These are phyloP conservation scores for Acipenser transmontanus DNA, from an alignment of 2,797 vertebrate genomes.

Conservation along the genomic window DNA sequence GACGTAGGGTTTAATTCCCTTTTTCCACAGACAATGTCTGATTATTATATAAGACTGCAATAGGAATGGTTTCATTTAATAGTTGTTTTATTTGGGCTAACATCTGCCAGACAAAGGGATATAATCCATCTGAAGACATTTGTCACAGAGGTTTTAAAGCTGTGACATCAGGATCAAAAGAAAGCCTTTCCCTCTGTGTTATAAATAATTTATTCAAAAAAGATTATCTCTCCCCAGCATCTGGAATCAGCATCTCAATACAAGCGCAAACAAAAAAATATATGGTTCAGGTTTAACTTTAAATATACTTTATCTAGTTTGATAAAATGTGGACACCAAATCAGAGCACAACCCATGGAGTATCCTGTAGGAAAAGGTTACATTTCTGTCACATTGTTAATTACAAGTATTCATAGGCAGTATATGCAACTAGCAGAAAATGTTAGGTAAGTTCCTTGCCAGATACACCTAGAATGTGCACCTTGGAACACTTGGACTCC, in stretches of 20 bases:
- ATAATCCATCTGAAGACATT: constrained; percentile 15
- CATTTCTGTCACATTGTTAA: constrained; percentile 26
- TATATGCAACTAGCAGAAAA: too few relatives aligned
- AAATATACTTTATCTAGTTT: background rate
- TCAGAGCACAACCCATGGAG: constrained; percentile 5
- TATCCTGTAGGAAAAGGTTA: constrained; percentile 11
- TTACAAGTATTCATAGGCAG: constrained; percentile 13
- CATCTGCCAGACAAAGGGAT: background rate
- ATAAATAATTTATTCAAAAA: constrained; percentile 6
- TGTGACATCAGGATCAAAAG: constrained; percentile 17
- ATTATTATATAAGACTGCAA: too few relatives aligned
- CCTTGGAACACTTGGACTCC: too few relatives aligned
- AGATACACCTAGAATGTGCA: too few relatives aligned
- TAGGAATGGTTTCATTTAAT: background rate
- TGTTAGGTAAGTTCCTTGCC: too few relatives aligned
- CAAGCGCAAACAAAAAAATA: background rate
- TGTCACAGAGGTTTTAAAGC: constrained; percentile 13
- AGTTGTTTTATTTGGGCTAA: background rate
- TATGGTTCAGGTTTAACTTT: background rate
- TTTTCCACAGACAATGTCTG: too few relatives aligned
- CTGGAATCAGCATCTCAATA: background rate
- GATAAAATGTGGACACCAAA: background rate
- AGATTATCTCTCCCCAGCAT: constrained; percentile 12
- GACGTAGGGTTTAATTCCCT: too few relatives aligned
- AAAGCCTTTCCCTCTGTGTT: constrained; percentile 8